phyloP scores from a whole-genome alignment of 1,140 invertebrate genomes.

The Microplitis mediator region DNA sequence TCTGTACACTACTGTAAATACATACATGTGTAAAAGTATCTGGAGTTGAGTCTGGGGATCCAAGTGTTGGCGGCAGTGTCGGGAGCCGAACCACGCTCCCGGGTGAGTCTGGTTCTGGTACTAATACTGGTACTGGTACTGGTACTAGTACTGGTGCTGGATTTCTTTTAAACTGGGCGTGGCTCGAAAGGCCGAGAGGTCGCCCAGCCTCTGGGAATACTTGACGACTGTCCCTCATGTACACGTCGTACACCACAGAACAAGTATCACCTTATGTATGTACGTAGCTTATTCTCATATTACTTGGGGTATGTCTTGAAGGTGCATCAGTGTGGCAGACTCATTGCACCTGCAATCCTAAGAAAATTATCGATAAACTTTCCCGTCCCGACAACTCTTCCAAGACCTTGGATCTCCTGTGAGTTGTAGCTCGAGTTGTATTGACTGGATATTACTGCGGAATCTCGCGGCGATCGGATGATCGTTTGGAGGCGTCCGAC shows the following conservation, averaged over 20 bases:
- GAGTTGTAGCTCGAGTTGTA: too few relatives aligned
- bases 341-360: conserved; percentile 1
- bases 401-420: neutral
- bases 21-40: too few relatives aligned
- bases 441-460: neutral
- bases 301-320: neutral
- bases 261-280: too few relatives aligned
- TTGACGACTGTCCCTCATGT: conserved; percentile 5
- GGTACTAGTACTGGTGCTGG: neutral
- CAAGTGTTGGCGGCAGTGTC: neutral
- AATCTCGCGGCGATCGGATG: conserved; percentile 1
- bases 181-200: conserved; percentile 12
- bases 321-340: too few relatives aligned
- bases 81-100: conserved; percentile 4
- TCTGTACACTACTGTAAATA: neutral
- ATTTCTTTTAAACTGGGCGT: conserved; percentile 13
- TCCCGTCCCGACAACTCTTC: neutral
- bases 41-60: neutral
- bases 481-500: conserved; percentile 39
- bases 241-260: neutral
- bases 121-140: too few relatives aligned
- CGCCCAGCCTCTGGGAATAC: conserved; percentile 13
- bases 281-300: neutral
- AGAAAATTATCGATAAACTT: conserved; percentile 17
- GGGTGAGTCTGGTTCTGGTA: conserved; percentile 2